Base-by-base conservation (phyloP, 2,797 vertebrate genomes). In the Rhinichthys osculus region DNA sequence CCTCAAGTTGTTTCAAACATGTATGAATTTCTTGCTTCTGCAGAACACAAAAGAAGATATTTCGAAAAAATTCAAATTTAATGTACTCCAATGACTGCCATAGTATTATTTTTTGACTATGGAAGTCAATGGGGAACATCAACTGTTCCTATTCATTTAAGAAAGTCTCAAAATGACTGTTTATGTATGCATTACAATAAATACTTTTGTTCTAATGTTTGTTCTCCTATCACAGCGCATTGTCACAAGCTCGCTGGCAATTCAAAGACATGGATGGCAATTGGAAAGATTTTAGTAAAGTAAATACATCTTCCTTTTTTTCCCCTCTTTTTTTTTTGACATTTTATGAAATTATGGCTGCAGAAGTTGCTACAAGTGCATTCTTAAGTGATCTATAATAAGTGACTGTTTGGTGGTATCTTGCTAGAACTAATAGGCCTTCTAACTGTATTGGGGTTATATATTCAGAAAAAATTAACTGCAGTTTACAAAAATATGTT, bases 241-340 rank as follows among this genome's bases (percentile, higher is more conserved):
- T 59, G 19, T 14, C 88, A 30, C 66, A 33, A n/a, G 84, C 52
- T 78, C 83, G 23, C 16, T 94, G 94, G 93, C 93, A 93, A 86
- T 94, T 92, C 81, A 83, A 77, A 50, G 92, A 94, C 72, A 78
- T 88, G 21, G 76, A 87, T 33, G 87, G 91, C 70, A 1, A 0
- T 2, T 95, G 93, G 94, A 92, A 50, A 84, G 89, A 94, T 44
- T 95, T 89, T 81, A 44, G 30, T 40, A 89, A 90, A 59, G 92
- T 92, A 88, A 91, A 88, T 54, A 27, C 44, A 13, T 50, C 17
- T 3, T 54, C 2, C 30, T 10, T 27, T 44, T 78, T 38, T 33
- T 27, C 0, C 2, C 3, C 10, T 44, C 10, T 10, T 50, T 1
- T 21, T 21, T 19, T 50, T 7, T 76, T 13, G 0, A 50, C 27